phyloP scores from a whole-genome alignment of 2,113 vertebrate species.

The Osmerus eperlanus region DNA sequence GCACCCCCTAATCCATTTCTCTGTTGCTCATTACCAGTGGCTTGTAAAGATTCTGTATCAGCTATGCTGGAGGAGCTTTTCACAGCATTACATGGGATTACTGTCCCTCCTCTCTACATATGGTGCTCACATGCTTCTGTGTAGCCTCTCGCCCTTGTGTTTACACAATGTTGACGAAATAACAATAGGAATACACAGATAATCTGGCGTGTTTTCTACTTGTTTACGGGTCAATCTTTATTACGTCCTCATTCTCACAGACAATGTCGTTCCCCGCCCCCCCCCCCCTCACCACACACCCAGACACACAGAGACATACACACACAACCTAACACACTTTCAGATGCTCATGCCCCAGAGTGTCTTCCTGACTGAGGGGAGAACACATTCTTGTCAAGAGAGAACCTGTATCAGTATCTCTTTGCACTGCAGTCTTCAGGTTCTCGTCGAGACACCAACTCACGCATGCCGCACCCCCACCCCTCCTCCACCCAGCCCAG shows the following conservation, averaged over 20 bases:
- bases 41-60: slow-evolving; percentile 62
- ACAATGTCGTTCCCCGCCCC: background rate
- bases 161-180: slow-evolving; percentile 25
- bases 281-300: slow-evolving; percentile 11
- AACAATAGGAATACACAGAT: slow-evolving; percentile 24
- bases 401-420: too few species aligned
- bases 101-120: slow-evolving; percentile 51
- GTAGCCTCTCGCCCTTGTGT: slow-evolving; percentile 29
- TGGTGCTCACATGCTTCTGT: slow-evolving; percentile 47
- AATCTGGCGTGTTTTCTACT: background rate
- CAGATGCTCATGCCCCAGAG: background rate
- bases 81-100: slow-evolving; percentile 59
- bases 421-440: too few species aligned
- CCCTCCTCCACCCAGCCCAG: too few species aligned
- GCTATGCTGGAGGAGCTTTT: slow-evolving; percentile 55
- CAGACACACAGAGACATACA: slow-evolving; percentile 22
- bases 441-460: background rate
- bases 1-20: slow-evolving; percentile 54
- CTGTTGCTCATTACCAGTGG: slow-evolving; percentile 57
- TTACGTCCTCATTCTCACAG: slow-evolving; percentile 9
- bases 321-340: slow-evolving; percentile 15
- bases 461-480: background rate
- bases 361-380: too few species aligned
- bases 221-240: background rate
- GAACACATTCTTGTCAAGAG: too few species aligned